phyloP scores from a whole-genome alignment of 2,797 vertebrate species.

The Schizopygopsis malacanthus region DNA sequence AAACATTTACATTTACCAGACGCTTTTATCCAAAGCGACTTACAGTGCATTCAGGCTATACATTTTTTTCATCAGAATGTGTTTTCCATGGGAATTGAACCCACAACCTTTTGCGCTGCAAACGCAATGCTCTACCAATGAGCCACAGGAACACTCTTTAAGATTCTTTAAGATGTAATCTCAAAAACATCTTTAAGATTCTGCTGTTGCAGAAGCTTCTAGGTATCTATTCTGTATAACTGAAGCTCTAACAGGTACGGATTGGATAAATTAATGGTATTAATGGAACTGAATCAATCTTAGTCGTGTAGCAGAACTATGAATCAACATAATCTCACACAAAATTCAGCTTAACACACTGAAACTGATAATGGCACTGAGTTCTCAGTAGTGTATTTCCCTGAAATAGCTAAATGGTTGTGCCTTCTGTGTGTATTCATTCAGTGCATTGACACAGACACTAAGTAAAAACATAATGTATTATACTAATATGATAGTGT shows the following conservation, averaged over 20 bases:
- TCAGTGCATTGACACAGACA: not conserved
- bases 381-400: not conserved
- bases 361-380: not conserved
- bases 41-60: no score
- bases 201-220: not conserved
- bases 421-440: not conserved
- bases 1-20: no score
- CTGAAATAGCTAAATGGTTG: not conserved
- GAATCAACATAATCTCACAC: constrained; percentile 8
- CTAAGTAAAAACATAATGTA: not conserved
- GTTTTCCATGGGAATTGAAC: no score
- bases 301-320: not conserved
- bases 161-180: no score
- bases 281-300: not conserved
- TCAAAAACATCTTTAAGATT: not conserved
- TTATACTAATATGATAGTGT: not conserved
- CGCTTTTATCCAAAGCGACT: no score
- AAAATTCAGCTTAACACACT: constrained; percentile 1
- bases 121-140: no score
- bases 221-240: not conserved
- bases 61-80: no score
- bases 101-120: no score
- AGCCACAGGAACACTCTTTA: no score
- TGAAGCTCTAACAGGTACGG: not conserved
- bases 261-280: not conserved